Conservation (phyloP, 2,113 vertebrate species). For the Daboia siamensis region DNA sequence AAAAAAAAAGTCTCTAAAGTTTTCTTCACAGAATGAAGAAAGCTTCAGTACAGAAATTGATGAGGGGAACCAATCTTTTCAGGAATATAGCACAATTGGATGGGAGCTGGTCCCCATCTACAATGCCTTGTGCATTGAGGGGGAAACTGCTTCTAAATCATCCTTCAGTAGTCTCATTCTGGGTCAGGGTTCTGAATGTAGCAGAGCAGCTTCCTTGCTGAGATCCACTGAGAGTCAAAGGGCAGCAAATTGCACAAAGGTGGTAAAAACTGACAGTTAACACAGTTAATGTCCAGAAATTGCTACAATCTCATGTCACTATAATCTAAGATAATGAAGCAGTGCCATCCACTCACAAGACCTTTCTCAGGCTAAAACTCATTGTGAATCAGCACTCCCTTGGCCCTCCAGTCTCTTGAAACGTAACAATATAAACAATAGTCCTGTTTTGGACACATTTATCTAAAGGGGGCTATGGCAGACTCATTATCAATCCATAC, state of each 20-base stretch:
- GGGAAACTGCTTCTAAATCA: neutral
- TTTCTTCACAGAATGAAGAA: neutral
- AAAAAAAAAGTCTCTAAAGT: neutral
- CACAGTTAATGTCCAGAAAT: neutral
- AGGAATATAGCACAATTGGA: neutral
- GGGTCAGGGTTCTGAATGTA: neutral
- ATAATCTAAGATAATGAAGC: constrained; percentile 27
- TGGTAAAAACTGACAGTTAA: constrained; percentile 10
- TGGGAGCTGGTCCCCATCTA: neutral
- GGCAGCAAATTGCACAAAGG: neutral
- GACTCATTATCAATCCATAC: neutral
- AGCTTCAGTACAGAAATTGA: too few relatives aligned
- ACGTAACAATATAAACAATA: neutral
- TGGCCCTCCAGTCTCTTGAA: neutral
- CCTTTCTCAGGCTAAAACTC: neutral
- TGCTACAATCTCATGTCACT: constrained; percentile 3
- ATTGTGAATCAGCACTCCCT: neutral
- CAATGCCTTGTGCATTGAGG: neutral
- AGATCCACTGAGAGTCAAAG: constrained; percentile 9
- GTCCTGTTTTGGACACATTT: neutral
- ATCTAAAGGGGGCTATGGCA: neutral
- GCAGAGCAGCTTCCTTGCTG: constrained; percentile 3
- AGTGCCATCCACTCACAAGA: neutral
- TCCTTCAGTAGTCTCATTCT: neutral
- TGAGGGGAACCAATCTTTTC: neutral